Percentiles rank a stretch among this genome's conserved stretches.
These are phyloP conservation scores for Myripristis jacobus DNA, from an alignment of 2,797 vertebrate species.

Conservation along the genomic window DNA sequence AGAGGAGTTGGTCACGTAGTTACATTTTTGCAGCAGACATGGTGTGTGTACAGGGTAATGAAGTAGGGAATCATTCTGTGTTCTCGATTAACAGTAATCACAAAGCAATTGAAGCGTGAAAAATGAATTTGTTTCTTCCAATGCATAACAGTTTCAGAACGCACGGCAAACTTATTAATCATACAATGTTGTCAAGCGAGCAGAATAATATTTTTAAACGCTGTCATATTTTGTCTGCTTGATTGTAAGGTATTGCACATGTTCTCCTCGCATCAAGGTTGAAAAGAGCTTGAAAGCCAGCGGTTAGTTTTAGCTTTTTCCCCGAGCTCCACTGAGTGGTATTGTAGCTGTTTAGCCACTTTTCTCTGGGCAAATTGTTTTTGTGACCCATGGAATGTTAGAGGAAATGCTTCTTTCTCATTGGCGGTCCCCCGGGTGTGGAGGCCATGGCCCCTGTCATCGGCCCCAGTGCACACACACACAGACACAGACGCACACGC, in stretches of 20 bases:
- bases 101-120: slow-evolving; percentile 77
- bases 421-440: slow-evolving; percentile 84
- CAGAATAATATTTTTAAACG: slow-evolving; percentile 62
- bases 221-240: slow-evolving; percentile 50
- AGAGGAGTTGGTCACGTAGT: slow-evolving; percentile 64
- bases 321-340: slow-evolving; percentile 53
- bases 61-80: slow-evolving; percentile 79
- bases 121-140: slow-evolving; percentile 82
- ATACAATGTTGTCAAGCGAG: slow-evolving; percentile 44
- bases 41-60: slow-evolving; percentile 78
- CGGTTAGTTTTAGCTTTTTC: slow-evolving; percentile 36
- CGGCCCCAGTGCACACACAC: slow-evolving; percentile 74
- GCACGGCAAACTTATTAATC: slow-evolving; percentile 78
- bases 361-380: slow-evolving; percentile 87
- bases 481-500: slow-evolving; percentile 4
- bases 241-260: slow-evolving; percentile 44
- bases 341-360: slow-evolving; percentile 82
- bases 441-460: slow-evolving; percentile 86
- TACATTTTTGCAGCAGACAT: slow-evolving; percentile 61
- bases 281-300: slow-evolving; percentile 19
- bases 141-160: slow-evolving; percentile 71
- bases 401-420: slow-evolving; percentile 89
- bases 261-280: slow-evolving; percentile 49
- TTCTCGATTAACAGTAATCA: slow-evolving; percentile 84
- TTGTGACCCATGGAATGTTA: slow-evolving; percentile 85